Conservation (phyloP, 2,888 invertebrate genomes). For the Diaprepes abbreviatus region DNA sequence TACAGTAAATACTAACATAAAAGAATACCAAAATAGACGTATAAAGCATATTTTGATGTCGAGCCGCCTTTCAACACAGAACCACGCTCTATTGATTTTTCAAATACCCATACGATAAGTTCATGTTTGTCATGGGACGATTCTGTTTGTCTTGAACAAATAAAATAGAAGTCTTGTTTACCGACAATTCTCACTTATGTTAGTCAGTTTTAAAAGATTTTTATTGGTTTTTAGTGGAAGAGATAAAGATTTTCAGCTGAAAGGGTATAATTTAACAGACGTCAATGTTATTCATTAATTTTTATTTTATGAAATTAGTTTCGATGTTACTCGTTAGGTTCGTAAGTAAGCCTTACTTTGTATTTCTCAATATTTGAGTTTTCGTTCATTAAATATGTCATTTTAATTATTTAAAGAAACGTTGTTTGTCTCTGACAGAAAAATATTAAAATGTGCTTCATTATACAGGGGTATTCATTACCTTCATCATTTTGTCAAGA, state of each 20-base stretch:
- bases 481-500: too few relatives aligned
- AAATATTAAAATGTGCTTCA: too few relatives aligned
- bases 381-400: too few relatives aligned
- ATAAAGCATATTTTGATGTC: conserved; percentile 36
- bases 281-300: too few relatives aligned
- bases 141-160: conserved; percentile 55
- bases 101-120: conserved; percentile 51
- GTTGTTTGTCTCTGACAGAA: too few relatives aligned
- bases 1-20: background rate
- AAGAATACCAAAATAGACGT: conserved; percentile 32
- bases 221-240: conserved; percentile 48
- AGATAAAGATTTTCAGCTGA: conserved; percentile 40
- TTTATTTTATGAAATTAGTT: too few relatives aligned
- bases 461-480: too few relatives aligned
- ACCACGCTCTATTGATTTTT: conserved; percentile 57
- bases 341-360: too few relatives aligned
- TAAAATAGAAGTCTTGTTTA: conserved; percentile 56
- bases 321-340: too few relatives aligned
- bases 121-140: conserved; percentile 53
- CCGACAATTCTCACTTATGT: conserved; percentile 58
- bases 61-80: conserved; percentile 42
- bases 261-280: background rate
- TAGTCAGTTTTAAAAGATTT: conserved; percentile 53
- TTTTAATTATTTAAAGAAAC: too few relatives aligned
- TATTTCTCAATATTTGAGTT: too few relatives aligned